A percentile compares a stretch with the other conserved stretches of the same genome.
Evolutionary conservation across 2,797 vertebrate genomes (phyloP).

Genomic region (Natrix natrix): DNA sequence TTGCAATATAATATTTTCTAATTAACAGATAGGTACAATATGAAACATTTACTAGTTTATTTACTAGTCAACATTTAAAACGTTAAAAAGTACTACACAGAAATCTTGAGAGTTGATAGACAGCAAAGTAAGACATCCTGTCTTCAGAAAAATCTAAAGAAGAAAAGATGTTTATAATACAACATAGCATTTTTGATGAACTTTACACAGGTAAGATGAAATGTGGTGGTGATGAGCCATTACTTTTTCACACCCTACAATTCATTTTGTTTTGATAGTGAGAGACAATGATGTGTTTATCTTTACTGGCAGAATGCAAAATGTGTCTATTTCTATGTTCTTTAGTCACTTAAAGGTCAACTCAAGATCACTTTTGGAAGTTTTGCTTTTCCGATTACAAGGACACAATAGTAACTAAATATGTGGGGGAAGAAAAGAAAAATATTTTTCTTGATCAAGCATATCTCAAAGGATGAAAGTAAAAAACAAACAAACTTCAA

Average conservation of each 20-base stretch:
- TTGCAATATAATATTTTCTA: background rate
- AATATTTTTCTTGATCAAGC: background rate
- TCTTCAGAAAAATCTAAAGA: background rate
- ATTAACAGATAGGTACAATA: background rate
- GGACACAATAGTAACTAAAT: background rate
- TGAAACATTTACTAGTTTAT: background rate
- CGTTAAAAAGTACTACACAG: background rate
- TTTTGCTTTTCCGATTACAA: background rate
- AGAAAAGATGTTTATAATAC: background rate
- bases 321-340: background rate
- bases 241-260: background rate
- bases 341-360: background rate
- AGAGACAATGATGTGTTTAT: background rate
- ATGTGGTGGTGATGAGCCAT: background rate
- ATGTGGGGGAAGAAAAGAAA: background rate
- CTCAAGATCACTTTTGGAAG: background rate
- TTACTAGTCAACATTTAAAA: no score
- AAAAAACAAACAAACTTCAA: background rate
- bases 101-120: background rate
- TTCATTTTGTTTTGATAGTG: background rate
- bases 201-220: background rate
- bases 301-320: background rate
- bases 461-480: background rate
- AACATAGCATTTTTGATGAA: background rate
- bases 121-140: background rate